Evolutionary conservation across 1,140 invertebrate genomes (phyloP), one percentile per base, ranked within the genome.

Genomic region (Drosophila nikananu): DNA sequence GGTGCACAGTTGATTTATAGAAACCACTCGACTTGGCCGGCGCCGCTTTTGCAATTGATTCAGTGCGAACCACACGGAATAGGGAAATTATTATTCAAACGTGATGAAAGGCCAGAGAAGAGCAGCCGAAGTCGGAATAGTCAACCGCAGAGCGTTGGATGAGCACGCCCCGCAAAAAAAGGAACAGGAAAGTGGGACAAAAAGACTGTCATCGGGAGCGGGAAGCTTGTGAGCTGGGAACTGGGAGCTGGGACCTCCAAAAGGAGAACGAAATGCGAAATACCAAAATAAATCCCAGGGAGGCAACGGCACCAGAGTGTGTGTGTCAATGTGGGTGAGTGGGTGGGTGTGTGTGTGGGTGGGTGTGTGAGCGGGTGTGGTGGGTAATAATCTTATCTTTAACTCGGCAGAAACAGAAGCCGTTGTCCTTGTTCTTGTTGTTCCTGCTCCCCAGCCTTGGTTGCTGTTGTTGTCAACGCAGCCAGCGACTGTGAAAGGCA

Each of bases 391-490:
- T 87, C 83, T 89, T 87, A 87, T 87, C 84, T 87, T 87, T 80
- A 87, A 89, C 84, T 89, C 84, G 84, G 77, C 83, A 89, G 84
- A 83, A 87, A 84, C 83, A 87, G 83, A 89, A 87, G 84, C 83
- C 80, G 65, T 80, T 83, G 82, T 73, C 64, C 59, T 72, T 63
- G 72, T 58, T 73, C 41, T 55, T 77, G 44, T 67, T 80, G 65
- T 44, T 52, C 27, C 25, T 32, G 27, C 19, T 32, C 39, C 39
- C 12, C 48, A 10, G 25, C 35, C 48, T 17, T 30, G 48, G 59
- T 61, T 64, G 32, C 51, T 63, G 32, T 70, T 83, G 71, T 52
- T 83, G 66, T 51, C 73, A 64, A 37, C 52, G 82, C 67, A 78
- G 66, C 63, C 83, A 87, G 70, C 83, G 83, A 86, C 83, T 86